phyloP scores from a whole-genome alignment of 2,888 invertebrate species.

The Endomychus coccineus region DNA sequence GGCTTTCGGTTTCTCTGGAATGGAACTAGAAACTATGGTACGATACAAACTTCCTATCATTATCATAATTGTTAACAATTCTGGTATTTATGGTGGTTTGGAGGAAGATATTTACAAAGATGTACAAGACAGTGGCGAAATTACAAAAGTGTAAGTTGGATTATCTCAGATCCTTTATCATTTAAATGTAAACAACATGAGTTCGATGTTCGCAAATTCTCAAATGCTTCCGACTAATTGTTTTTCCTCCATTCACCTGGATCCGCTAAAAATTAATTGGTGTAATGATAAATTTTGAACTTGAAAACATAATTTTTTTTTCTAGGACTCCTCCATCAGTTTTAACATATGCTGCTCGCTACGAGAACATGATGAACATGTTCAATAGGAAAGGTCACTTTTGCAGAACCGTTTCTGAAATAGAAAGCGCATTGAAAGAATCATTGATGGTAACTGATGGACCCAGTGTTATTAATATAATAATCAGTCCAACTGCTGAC shows the following conservation, averaged over 20 bases:
- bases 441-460: conserved; percentile 62
- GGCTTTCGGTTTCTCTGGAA: conserved; percentile 96
- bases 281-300: conserved; percentile 4
- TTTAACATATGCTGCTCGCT: conserved; percentile 69
- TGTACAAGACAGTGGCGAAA: conserved; percentile 61
- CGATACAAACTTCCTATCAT: conserved; percentile 88
- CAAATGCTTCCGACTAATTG: too few species aligned
- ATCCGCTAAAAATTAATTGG: conserved; percentile 1
- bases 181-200: too few species aligned
- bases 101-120: conserved; percentile 66
- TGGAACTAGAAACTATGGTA: conserved; percentile 96
- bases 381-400: conserved; percentile 76
- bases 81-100: conserved; percentile 87
- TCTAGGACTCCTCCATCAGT: conserved; percentile 78
- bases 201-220: too few species aligned
- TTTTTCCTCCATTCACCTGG: not conserved
- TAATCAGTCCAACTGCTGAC: conserved; percentile 81
- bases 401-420: conserved; percentile 69
- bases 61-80: conserved; percentile 89
- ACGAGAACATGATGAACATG: conserved; percentile 85
- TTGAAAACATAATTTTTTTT: conserved; percentile 20
- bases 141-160: conserved; percentile 72
- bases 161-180: too few species aligned
- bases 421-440: conserved; percentile 61
- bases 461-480: conserved; percentile 84